phyloP scores from a whole-genome alignment of 2,113 vertebrate genomes.

The Daubentonia madagascariensis region DNA sequence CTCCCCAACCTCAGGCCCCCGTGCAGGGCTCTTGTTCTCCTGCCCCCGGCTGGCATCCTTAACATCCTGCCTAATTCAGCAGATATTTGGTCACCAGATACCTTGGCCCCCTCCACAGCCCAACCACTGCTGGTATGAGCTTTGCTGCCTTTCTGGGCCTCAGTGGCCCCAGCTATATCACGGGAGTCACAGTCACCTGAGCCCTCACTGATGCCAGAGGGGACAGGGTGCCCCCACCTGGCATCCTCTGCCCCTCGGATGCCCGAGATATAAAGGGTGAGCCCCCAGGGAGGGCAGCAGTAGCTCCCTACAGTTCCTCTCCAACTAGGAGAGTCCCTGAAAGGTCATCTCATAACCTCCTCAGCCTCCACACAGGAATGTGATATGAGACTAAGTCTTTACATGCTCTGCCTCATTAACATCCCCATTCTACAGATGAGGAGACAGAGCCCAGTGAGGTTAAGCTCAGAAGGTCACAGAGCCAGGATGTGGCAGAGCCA shows the following conservation, averaged over 20 bases:
- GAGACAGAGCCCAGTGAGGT: background rate
- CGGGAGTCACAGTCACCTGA: background rate
- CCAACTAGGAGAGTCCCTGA: background rate
- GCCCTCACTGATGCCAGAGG: background rate
- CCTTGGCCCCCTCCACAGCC: background rate
- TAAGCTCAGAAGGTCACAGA: background rate
- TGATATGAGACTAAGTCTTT: background rate
- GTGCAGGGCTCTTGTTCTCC: accelerated
- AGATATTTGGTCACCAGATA: background rate
- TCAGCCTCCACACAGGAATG: background rate
- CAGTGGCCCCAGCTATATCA: background rate
- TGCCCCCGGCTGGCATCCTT: background rate
- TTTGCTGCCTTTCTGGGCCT: background rate
- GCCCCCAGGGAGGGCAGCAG: background rate
- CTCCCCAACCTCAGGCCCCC: accelerated
- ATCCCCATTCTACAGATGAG: background rate
- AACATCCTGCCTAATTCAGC: background rate
- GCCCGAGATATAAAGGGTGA: accelerated
- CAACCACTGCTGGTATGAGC: background rate
- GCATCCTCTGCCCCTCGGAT: background rate
- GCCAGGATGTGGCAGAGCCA: background rate
- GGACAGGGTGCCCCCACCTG: background rate
- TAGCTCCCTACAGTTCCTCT: background rate
- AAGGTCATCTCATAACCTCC: background rate
- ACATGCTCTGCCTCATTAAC: background rate